Conservation (phyloP, 2,888 invertebrate species). For the Pachymerium ferrugineum region DNA sequence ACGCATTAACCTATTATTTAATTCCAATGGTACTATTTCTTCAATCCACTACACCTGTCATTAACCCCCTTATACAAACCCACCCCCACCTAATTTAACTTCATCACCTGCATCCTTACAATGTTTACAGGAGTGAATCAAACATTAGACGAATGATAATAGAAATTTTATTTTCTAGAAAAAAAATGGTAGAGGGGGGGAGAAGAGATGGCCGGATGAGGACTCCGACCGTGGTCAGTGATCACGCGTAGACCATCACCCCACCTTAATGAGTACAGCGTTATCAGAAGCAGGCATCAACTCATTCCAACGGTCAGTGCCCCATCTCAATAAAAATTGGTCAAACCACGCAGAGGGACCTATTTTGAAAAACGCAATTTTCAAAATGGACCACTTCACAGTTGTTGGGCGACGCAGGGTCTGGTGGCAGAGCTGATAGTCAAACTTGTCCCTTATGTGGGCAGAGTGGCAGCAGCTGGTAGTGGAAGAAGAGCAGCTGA, state of each 20-base stretch:
- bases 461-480: slow-evolving; percentile 21
- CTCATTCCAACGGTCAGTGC: slow-evolving; percentile 22
- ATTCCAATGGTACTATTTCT: too few relatives aligned
- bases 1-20: too few relatives aligned
- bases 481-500: slow-evolving; percentile 19
- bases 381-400: not conserved
- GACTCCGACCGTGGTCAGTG: slow-evolving; percentile 8
- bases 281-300: slow-evolving; percentile 5
- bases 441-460: slow-evolving; percentile 16
- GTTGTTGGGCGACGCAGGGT: not conserved
- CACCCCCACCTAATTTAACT: not conserved
- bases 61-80: not conserved
- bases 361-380: not conserved
- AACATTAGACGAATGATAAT: not conserved
- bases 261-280: slow-evolving; percentile 15
- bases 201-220: slow-evolving; percentile 5
- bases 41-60: too few relatives aligned
- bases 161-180: too few relatives aligned
- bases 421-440: slow-evolving; percentile 6
- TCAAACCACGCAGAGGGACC: not conserved
- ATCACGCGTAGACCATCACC: slow-evolving; percentile 4
- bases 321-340: not conserved
- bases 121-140: slow-evolving; percentile 3
- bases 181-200: not conserved
- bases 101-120: slow-evolving; percentile 11